Conservation (phyloP, 2,113 vertebrate genomes). For the Aplodontia rufa region DNA sequence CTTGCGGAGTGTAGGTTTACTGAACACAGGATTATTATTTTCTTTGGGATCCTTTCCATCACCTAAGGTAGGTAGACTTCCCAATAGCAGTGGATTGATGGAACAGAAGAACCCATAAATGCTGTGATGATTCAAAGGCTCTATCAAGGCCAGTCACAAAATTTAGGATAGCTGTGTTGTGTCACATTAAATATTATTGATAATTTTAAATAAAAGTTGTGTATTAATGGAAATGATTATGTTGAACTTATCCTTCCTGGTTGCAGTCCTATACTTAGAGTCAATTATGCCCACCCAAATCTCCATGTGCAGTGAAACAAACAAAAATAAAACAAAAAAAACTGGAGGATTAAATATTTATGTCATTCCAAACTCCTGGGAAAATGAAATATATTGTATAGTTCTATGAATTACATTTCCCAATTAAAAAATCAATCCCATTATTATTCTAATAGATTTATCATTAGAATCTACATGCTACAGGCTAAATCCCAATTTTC, state of each 20-base stretch:
- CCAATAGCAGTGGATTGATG: neutral
- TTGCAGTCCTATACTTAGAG: neutral
- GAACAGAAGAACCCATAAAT: neutral
- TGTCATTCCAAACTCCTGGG: neutral
- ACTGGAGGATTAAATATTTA: constrained; percentile 37
- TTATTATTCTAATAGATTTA: constrained; percentile 19
- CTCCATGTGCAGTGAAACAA: neutral
- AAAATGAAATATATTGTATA: constrained; percentile 5
- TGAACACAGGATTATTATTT: neutral
- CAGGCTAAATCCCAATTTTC: neutral
- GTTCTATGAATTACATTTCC: constrained; percentile 43
- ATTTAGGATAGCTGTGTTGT: neutral
- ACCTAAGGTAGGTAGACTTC: neutral
- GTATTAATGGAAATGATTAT: neutral
- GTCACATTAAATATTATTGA: neutral
- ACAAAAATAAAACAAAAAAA: too few relatives aligned
- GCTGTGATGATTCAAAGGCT: neutral
- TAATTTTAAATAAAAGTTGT: neutral
- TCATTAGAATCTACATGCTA: neutral
- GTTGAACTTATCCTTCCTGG: neutral
- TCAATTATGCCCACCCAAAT: neutral
- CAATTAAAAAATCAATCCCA: constrained; percentile 15
- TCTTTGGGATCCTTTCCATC: neutral
- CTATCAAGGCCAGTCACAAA: neutral
- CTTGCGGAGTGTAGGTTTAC: neutral